Evolutionary conservation across 2,113 vertebrate species (phyloP), one percentile per base, ranked within the genome.

Genomic region (Isurus oxyrinchus): DNA sequence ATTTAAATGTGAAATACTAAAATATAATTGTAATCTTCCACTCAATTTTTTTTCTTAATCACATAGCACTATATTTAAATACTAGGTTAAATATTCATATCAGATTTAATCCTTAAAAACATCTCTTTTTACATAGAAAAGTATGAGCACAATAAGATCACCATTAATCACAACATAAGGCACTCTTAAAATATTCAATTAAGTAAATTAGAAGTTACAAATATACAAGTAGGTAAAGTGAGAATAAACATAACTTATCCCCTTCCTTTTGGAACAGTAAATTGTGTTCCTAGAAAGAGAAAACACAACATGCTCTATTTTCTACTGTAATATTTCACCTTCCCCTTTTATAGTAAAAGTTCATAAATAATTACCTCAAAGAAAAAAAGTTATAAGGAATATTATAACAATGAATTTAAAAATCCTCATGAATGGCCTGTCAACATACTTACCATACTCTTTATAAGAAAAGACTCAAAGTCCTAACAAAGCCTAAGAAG

Each of bases 211-310:
- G 23, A 49, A 25, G 7, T 40, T 44, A 8, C 69, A 10, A 44
- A 67, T 49, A 66, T 25, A 19, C 44, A 23, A 3, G 21, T 3
- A 67, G 3, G 63, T 66, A 69, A 69, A 5, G 67, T 69, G 67
- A 95, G 59, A 95, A 95, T 14, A 69, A 95, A 95, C 10, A 67
- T 95, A 95, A 95, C 27, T 69, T 95, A 25, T 49, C 44, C 25
- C 23, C 23, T 44, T 95, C 63, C 94, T 67, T n/a, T 95, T 11
- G 44, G 94, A 95, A 53, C 49, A 49, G 11, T 61, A 59, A 91
- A 91, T 13, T 69, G 27, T 67, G 63, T 49, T 67, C n/a, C 21
- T 44, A n/a, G 40, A 67, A 67, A 31, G 81, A 66, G 10, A 90
- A 90, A 35, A 2, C 55, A 61, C 27, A 91, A 55, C 44, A 49